Evolutionary conservation across 2,113 vertebrate species (phyloP).

Genomic region (Mesocricetus auratus): DNA sequence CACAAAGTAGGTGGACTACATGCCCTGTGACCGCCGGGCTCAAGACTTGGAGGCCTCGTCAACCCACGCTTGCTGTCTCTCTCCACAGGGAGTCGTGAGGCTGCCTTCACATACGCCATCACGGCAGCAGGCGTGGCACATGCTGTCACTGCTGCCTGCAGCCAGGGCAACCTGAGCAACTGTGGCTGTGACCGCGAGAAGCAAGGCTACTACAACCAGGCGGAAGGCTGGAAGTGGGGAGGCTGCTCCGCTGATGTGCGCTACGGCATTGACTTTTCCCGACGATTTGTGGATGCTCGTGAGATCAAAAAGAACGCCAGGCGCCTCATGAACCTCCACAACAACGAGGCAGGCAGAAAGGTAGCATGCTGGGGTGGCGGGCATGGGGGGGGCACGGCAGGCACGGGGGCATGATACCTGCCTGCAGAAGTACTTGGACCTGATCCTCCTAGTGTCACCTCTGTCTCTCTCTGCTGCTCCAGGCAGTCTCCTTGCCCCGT

Average conservation of each 20-base stretch:
- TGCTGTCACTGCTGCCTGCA: constrained; percentile 96
- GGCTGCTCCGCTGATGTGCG: constrained; percentile 98
- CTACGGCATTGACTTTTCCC: constrained; percentile 98
- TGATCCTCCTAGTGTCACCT: background rate
- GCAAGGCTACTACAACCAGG: constrained; percentile 97
- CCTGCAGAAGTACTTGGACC: background rate
- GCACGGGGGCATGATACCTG: background rate
- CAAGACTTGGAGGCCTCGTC: constrained; percentile 18
- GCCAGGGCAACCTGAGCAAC: constrained; percentile 98
- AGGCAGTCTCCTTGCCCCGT: background rate
- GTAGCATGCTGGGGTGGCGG: constrained; percentile 81
- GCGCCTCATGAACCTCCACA: constrained; percentile 99
- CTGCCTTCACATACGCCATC: constrained; percentile 98
- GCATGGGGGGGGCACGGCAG: background rate
- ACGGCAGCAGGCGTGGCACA: constrained; percentile 97
- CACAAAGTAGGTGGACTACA: background rate
- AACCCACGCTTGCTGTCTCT: constrained; percentile 38
- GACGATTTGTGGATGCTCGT: constrained; percentile 97
- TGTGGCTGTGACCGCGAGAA: constrained; percentile 99
- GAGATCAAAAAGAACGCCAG: constrained; percentile 98
- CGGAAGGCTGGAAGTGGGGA: constrained; percentile 99
- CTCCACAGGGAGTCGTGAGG: constrained; percentile 96
- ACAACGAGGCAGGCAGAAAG: constrained; percentile 99
- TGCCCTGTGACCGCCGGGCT: background rate
- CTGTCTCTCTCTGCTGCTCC: background rate